phyloP scores from a whole-genome alignment of 1,140 invertebrate species.

The Drosophila lini region DNA sequence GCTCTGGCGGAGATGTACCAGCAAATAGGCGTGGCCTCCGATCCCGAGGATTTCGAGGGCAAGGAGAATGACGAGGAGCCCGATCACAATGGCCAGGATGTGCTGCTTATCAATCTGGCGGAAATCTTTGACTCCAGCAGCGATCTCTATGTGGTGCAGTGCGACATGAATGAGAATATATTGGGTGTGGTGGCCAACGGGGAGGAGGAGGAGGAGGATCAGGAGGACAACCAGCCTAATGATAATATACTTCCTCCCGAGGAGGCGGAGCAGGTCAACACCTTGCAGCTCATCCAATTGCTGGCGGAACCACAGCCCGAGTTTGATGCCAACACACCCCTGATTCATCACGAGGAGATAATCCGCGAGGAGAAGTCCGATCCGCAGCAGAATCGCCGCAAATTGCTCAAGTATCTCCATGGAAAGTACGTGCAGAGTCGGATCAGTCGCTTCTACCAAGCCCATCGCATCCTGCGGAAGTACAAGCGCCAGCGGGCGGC shows the following conservation, averaged over 20 bases:
- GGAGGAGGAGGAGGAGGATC: conserved; percentile 4
- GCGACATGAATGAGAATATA: conserved; percentile 82
- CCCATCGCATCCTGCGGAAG: conserved; percentile 71
- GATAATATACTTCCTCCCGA: not conserved
- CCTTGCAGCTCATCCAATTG: conserved; percentile 67
- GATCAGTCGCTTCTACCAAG: conserved; percentile 66
- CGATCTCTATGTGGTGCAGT: conserved; percentile 80
- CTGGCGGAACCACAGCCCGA: conserved; percentile 55
- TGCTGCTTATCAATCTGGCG: conserved; percentile 75
- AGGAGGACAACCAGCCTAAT: not conserved
- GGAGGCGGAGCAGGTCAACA: conserved; percentile 35
- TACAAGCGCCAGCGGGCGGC: conserved; percentile 47
- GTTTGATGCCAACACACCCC: conserved; percentile 6
- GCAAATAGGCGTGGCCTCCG: conserved; percentile 70
- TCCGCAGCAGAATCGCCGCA: conserved; percentile 26
- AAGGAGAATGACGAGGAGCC: conserved; percentile 35
- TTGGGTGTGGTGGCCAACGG: conserved; percentile 58
- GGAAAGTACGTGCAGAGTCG: conserved; percentile 72
- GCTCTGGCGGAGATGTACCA: conserved; percentile 81
- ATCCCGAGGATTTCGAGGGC: conserved; percentile 60
- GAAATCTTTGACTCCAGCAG: conserved; percentile 80
- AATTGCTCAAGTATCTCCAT: conserved; percentile 79
- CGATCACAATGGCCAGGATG: conserved; percentile 53
- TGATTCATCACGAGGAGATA: conserved; percentile 28
- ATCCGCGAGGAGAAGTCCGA: conserved; percentile 58